Percentiles rank a stretch among this genome's conserved stretches.
phyloP scores from a whole-genome alignment of 2,113 vertebrate species.

The Salvelinus sp. region DNA sequence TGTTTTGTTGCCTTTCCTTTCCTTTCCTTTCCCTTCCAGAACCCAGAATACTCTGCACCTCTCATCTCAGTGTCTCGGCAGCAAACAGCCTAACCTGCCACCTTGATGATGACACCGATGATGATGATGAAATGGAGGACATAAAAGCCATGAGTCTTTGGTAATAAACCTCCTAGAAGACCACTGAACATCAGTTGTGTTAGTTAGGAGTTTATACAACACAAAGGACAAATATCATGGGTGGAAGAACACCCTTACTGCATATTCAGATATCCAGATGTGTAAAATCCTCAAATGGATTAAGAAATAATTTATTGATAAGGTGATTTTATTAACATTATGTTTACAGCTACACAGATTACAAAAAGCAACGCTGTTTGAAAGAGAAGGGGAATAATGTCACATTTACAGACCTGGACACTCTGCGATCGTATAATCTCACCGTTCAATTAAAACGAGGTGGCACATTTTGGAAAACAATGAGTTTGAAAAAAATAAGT shows the following conservation, averaged over 20 bases:
- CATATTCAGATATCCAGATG: background rate
- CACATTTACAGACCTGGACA: background rate
- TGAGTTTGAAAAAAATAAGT: constrained; percentile 54
- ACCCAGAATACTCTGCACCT: constrained; percentile 47
- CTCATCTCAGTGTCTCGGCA: constrained; percentile 18
- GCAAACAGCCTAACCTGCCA: constrained; percentile 47
- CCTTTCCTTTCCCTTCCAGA: constrained; percentile 24
- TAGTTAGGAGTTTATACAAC: background rate
- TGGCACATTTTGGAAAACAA: accelerated
- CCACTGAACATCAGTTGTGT: background rate
- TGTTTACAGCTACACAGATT: background rate
- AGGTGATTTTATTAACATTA: background rate
- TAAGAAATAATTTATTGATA: background rate
- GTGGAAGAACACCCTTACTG: background rate
- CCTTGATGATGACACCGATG: constrained; percentile 26
- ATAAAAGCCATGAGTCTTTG: constrained; percentile 51
- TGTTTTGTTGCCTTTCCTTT: background rate
- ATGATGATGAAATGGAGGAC: constrained; percentile 28
- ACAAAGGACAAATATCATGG: background rate
- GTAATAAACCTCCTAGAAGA: constrained; percentile 38
- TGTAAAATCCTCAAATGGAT: background rate
- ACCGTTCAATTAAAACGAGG: constrained; percentile 20
- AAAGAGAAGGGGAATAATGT: constrained; percentile 6
- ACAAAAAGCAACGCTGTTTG: constrained; percentile 3
- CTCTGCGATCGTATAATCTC: accelerated